Percentiles rank a stretch among this genome's conserved stretches.
Conservation (phyloP, 1,140 invertebrate genomes). For the Lordiphosa mommai region DNA sequence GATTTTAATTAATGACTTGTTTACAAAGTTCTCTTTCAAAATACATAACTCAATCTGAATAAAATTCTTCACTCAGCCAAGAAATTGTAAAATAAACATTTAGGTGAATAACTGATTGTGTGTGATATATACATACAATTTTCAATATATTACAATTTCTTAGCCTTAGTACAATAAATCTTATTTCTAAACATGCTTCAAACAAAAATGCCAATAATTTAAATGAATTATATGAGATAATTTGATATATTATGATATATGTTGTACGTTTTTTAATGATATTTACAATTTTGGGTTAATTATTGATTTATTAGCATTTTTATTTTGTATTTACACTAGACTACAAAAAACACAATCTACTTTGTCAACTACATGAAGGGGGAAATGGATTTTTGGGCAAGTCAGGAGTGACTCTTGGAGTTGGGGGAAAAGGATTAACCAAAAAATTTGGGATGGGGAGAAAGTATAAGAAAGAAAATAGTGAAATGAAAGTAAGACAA, state of each 20-base stretch:
- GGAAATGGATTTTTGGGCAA: slow-evolving; percentile 80
- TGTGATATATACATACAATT: neutral
- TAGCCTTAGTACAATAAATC: neutral
- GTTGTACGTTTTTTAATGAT: slow-evolving; percentile 11
- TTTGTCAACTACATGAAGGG: slow-evolving; percentile 79
- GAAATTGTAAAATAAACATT: slow-evolving; percentile 41
- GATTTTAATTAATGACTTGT: slow-evolving; percentile 3
- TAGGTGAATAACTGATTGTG: slow-evolving; percentile 2
- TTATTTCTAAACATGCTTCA: slow-evolving; percentile 41
- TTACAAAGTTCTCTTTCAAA: neutral
- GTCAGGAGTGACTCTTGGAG: slow-evolving; percentile 82
- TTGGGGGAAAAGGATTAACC: slow-evolving; percentile 47
- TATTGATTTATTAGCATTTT: slow-evolving; percentile 73
- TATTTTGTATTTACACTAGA: slow-evolving; percentile 73
- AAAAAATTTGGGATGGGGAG: slow-evolving; percentile 24
- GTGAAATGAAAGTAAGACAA: slow-evolving; percentile 22
- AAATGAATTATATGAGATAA: slow-evolving; percentile 23
- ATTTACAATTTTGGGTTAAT: slow-evolving; percentile 7
- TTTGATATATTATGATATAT: slow-evolving; percentile 16
- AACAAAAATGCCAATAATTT: slow-evolving; percentile 71
- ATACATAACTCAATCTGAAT: slow-evolving; percentile 15
- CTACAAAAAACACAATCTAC: slow-evolving; percentile 62
- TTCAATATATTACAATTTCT: slow-evolving; percentile 5
- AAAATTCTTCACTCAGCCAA: slow-evolving; percentile 18
- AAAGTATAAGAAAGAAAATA: slow-evolving; percentile 31